A percentile compares a stretch with the other conserved stretches of the same genome.
Evolutionary conservation across 2,797 vertebrate species (phyloP).

Genomic region (Lagodon rhomboides): DNA sequence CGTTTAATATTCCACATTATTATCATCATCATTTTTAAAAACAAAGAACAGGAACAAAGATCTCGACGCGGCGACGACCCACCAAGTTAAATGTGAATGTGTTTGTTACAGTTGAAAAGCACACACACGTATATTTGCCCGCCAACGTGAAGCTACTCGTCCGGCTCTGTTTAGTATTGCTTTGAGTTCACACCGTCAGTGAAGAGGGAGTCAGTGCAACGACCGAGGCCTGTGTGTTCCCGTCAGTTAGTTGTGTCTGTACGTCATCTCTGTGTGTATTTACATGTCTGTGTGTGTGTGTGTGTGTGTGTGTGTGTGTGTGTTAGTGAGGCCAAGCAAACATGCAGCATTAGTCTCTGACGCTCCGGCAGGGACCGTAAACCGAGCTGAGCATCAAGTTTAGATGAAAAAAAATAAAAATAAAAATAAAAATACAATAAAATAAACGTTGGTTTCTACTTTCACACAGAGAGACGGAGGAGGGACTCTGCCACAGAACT

Average conservation of each 20-base stretch:
- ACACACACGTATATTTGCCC: constrained; percentile 28
- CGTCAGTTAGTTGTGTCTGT: constrained; percentile 11
- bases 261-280: constrained; percentile 19
- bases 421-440: background rate
- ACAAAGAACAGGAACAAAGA: constrained; percentile 55
- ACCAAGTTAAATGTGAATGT: constrained; percentile 58
- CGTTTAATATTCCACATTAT: constrained; percentile 66
- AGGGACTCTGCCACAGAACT: constrained; percentile 54
- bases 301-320: constrained; percentile 29
- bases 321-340: constrained; percentile 73
- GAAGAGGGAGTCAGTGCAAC: constrained; percentile 53
- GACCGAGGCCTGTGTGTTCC: constrained; percentile 44
- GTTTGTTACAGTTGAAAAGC: constrained; percentile 48
- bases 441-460: constrained; percentile 8
- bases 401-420: background rate
- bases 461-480: constrained; percentile 17
- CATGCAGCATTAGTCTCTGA: constrained; percentile 79
- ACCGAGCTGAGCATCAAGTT: constrained; percentile 55
- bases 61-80: constrained; percentile 54
- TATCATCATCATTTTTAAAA: constrained; percentile 56
- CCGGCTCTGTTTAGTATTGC: constrained; percentile 78
- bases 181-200: constrained; percentile 68
- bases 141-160: constrained; percentile 50
- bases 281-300: constrained; percentile 31
- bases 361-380: constrained; percentile 45